phyloP scores from a whole-genome alignment of 2,888 invertebrate genomes.

The Hemistola chrysoprasaria region DNA sequence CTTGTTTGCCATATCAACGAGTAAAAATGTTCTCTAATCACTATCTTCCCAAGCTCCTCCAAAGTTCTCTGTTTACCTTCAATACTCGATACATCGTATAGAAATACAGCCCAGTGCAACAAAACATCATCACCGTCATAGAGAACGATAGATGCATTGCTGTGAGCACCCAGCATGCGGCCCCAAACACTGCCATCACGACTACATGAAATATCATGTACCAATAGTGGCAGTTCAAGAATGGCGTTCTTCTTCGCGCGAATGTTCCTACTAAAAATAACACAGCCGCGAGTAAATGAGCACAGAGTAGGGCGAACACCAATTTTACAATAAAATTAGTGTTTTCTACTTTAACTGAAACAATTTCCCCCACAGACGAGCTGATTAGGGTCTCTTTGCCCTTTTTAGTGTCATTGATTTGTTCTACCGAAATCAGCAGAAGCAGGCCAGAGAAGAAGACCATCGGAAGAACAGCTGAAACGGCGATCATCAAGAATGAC shows the following conservation, averaged over 20 bases:
- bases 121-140: slow-evolving; percentile 35
- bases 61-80: slow-evolving; percentile 34
- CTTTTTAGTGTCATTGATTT: too few species aligned
- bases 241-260: slow-evolving; percentile 41
- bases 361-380: slow-evolving; percentile 33
- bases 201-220: slow-evolving; percentile 52
- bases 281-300: slow-evolving; percentile 58
- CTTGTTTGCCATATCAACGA: too few species aligned
- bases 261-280: slow-evolving; percentile 49
- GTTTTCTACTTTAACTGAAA: slow-evolving; percentile 29
- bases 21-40: slow-evolving; percentile 24
- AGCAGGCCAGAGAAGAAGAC: slow-evolving; percentile 50
- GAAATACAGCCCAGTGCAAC: slow-evolving; percentile 42
- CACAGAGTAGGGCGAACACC: slow-evolving; percentile 50
- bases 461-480: slow-evolving; percentile 61
- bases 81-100: slow-evolving; percentile 41
- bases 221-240: slow-evolving; percentile 51
- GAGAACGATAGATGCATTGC: slow-evolving; percentile 38
- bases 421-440: slow-evolving; percentile 35
- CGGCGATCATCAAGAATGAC: slow-evolving; percentile 47
- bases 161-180: slow-evolving; percentile 45
- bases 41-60: slow-evolving; percentile 41
- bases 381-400: too few species aligned
- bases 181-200: slow-evolving; percentile 44
- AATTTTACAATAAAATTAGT: slow-evolving; percentile 49